phyloP scores from a whole-genome alignment of 1,140 invertebrate genomes.

The Diorhabda sublineata region DNA sequence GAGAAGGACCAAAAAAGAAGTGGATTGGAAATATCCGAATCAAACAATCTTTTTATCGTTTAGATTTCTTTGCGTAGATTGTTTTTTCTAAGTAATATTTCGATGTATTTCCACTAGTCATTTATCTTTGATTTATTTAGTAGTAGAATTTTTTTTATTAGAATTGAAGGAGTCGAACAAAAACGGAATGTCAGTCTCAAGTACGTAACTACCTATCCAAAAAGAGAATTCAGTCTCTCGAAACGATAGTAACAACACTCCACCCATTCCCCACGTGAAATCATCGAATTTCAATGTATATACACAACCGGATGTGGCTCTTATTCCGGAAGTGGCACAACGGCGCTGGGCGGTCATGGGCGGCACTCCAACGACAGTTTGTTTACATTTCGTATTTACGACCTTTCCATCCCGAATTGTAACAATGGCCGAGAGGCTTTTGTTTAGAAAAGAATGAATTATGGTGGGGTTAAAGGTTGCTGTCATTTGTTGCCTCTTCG shows the following conservation, averaged over 20 bases:
- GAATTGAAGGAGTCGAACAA: not conserved
- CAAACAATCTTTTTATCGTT: no score
- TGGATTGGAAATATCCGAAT: no score
- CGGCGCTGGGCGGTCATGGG: constrained; percentile 10
- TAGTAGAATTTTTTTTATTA: no score
- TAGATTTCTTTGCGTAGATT: no score
- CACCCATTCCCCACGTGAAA: constrained; percentile 10
- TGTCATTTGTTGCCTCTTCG: constrained; percentile 4
- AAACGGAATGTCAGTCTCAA: not conserved
- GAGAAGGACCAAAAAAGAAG: no score
- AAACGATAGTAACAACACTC: constrained; percentile 10
- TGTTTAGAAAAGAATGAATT: constrained; percentile 8
- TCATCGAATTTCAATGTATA: constrained; percentile 1
- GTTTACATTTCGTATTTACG: constrained; percentile 10
- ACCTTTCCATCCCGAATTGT: constrained; percentile 4
- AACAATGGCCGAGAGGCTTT: constrained; percentile 8
- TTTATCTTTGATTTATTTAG: no score
- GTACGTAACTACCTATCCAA: not conserved
- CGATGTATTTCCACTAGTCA: no score
- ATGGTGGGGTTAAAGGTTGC: constrained; percentile 8
- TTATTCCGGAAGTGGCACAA: constrained; percentile 15
- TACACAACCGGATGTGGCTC: constrained; percentile 10
- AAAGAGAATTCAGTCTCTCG: not conserved
- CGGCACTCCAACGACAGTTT: constrained; percentile 9
- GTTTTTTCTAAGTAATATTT: no score